Percentiles rank a stretch among this genome's conserved stretches.
Evolutionary conservation across 2,797 vertebrate species (phyloP).

Genomic region (Oryzias dopingdopingensis): DNA sequence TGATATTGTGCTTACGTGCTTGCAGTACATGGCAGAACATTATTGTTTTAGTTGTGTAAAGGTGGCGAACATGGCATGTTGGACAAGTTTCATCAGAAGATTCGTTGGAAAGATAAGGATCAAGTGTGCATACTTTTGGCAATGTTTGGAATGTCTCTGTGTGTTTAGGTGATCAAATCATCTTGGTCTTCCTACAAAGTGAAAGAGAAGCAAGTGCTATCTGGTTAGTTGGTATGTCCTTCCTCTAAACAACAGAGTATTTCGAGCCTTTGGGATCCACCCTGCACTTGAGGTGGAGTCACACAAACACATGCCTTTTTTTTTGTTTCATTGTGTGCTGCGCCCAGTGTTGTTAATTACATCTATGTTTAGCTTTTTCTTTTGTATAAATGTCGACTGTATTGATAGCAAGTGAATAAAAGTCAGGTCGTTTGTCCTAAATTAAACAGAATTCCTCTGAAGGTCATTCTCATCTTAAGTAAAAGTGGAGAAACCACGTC

Average conservation of each 20-base stretch:
- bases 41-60: conserved; percentile 2
- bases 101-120: conserved; percentile 18
- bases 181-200: conserved; percentile 23
- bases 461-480: no score
- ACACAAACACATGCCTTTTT: conserved; percentile 42
- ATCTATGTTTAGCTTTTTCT: conserved; percentile 45
- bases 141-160: conserved; percentile 11
- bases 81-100: conserved; percentile 11
- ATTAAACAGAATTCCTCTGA: background rate
- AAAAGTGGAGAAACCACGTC: no score
- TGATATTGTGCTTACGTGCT: conserved; percentile 5
- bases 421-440: background rate
- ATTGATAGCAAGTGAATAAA: conserved; percentile 6
- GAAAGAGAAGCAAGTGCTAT: conserved; percentile 39
- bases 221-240: conserved; percentile 51
- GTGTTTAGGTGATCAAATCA: conserved; percentile 1
- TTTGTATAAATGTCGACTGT: conserved; percentile 2
- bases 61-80: conserved; percentile 4
- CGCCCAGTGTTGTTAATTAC: conserved; percentile 38
- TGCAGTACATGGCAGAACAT: background rate
- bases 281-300: conserved; percentile 75
- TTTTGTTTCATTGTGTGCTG: conserved; percentile 35
- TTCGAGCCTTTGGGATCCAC: conserved; percentile 75
- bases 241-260: conserved; percentile 66
- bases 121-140: conserved; percentile 18